Base-by-base conservation (phyloP, 2,113 vertebrate species). In the Rutilus rutilus region DNA sequence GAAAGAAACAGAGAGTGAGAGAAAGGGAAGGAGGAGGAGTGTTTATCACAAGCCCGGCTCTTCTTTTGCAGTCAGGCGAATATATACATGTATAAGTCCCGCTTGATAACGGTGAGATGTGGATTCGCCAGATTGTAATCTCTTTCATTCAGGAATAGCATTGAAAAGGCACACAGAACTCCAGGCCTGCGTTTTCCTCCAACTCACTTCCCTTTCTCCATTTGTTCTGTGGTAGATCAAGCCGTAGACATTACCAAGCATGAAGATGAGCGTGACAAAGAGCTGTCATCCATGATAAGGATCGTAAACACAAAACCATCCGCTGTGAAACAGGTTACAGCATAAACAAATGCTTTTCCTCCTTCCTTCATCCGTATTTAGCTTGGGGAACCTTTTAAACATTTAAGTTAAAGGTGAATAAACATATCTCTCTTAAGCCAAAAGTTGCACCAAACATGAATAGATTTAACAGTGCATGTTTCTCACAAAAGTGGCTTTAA, bases 91-190 rank as follows among this genome's bases (percentile, higher is more conserved):
- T 90, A 88, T 75, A 85, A 89, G 82, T 89, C 90, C 78, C 30
- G 90, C 79, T 82, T 87, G 89, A 90, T 90, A 87, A 90, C 75
- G 84, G 83, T 36, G 78, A 93, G 93, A 93, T 87, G 76, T 8
- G 64, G 85, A 90, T 90, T 92, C 90, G 90, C 90, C 23, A 93
- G 94, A 94, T 95, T 83, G 19, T 90, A 91, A 95, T 95, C 93
- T 4, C n/a, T 15, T 27, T 64, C 69, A 85, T 89, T 87, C 78
- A 87, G 57, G 87, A 47, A 78, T 87, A 59, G 83, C 89, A 84
- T 62, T 74, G 2, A 88, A 87, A 91, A 76, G 82, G 78, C 77
- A 50, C 85, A 88, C 78, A 89, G 89, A 80, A 86, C 83, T 64
- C 90, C 75, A 21, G 71, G 69, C 85, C 86, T 74, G 79, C 27